phyloP scores from a whole-genome alignment of 1,140 invertebrate species.

The Rhopalosiphum padi region DNA sequence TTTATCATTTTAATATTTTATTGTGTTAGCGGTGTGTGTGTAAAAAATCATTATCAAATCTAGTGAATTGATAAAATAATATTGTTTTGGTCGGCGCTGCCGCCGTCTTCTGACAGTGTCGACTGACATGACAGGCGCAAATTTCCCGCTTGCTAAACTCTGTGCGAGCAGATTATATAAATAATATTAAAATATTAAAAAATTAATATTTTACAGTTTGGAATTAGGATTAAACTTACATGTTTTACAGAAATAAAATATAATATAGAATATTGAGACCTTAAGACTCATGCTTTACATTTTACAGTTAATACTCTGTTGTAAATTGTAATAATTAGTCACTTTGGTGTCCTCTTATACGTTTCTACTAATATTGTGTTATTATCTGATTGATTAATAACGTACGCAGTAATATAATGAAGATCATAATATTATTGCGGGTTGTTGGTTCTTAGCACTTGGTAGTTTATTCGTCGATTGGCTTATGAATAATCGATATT shows the following conservation, averaged over 20 bases:
- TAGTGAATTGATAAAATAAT: constrained; percentile 13
- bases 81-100: not conserved
- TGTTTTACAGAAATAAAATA: not conserved
- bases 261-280: too few species aligned
- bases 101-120: not conserved
- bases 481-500: too few species aligned
- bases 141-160: not conserved
- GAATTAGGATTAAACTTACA: not conserved
- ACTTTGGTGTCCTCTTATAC: too few species aligned
- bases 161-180: not conserved
- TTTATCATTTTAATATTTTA: not conserved
- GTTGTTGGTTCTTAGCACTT: not conserved
- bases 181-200: too few species aligned
- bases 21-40: not conserved
- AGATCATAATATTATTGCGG: not conserved
- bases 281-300: too few species aligned
- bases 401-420: too few species aligned
- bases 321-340: too few species aligned
- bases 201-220: not conserved
- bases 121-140: not conserved
- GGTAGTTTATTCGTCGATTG: not conserved
- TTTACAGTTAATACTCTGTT: too few species aligned
- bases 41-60: constrained; percentile 28
- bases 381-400: too few species aligned
- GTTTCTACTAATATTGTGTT: too few species aligned